Percentiles rank a stretch among this genome's conserved stretches.
These are phyloP conservation scores for Silurus meridionalis DNA, from an alignment of 2,113 vertebrate genomes.

Conservation along the genomic window DNA sequence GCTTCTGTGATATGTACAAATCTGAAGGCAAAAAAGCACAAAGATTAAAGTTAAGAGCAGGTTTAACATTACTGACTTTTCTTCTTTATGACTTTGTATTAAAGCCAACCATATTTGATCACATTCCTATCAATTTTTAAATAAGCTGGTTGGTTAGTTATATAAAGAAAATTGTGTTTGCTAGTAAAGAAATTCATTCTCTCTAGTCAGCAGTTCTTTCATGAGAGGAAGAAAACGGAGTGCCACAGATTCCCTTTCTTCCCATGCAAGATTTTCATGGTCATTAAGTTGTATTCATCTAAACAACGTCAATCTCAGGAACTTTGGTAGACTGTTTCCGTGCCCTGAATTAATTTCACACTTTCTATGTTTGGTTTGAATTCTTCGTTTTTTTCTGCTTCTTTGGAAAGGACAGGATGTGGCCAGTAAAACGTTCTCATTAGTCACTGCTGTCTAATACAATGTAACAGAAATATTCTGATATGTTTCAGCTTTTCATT, in stretches of 20 bases:
- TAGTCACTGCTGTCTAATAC: slow-evolving; percentile 10
- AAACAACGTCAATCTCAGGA: slow-evolving; percentile 24
- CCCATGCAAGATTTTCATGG: slow-evolving; percentile 31
- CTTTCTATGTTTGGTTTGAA: slow-evolving; percentile 3
- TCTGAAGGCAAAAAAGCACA: background rate
- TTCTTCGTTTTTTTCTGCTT: slow-evolving; percentile 8
- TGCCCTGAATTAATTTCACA: slow-evolving; percentile 21
- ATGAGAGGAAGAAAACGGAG: background rate
- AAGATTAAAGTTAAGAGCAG: background rate
- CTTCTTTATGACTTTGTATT: background rate
- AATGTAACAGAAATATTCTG: slow-evolving; percentile 14
- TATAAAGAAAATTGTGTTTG: background rate
- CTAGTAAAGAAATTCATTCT: background rate
- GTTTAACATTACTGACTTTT: background rate
- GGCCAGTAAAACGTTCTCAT: slow-evolving; percentile 7
- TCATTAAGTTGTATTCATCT: slow-evolving; percentile 28
- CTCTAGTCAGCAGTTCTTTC: background rate
- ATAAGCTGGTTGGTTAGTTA: background rate
- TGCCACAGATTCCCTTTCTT: background rate
- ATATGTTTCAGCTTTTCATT: background rate
- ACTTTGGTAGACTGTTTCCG: slow-evolving; percentile 9
- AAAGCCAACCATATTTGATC: background rate
- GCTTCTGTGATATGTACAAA: background rate
- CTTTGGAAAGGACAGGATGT: background rate
- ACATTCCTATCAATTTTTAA: background rate